Conservation (phyloP, 2,113 vertebrate species). For the Catharus fuscescens region DNA sequence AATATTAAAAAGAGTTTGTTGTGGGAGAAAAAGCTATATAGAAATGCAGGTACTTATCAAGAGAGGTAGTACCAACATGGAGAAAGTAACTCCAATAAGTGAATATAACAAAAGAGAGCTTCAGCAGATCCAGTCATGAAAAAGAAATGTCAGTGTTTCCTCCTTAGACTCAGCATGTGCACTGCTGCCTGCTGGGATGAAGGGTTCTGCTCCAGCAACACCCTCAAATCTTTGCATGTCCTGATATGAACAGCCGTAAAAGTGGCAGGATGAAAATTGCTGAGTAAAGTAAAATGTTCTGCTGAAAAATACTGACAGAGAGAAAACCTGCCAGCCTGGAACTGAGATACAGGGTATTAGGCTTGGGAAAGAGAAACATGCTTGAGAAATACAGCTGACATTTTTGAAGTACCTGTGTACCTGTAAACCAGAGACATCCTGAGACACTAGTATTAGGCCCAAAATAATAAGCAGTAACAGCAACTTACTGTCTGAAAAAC, state of each 20-base stretch:
- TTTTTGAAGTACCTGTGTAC: not conserved
- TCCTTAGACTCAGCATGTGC: not conserved
- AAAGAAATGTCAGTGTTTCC: not conserved
- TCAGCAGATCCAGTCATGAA: not conserved
- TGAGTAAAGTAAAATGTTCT: not conserved
- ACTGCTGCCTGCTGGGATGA: not conserved
- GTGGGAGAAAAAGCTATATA: not conserved
- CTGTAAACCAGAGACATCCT: not conserved
- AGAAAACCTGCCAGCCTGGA: not conserved
- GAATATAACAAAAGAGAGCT: not conserved
- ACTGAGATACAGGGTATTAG: not conserved
- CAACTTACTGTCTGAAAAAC: not conserved
- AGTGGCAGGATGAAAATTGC: not conserved
- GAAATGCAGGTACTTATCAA: not conserved
- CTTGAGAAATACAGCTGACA: not conserved
- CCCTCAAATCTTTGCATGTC: not conserved
- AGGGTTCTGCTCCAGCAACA: not conserved
- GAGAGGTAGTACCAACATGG: not conserved
- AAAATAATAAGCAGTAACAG: not conserved
- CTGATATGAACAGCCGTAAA: not conserved
- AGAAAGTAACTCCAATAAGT: not conserved
- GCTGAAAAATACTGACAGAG: not conserved
- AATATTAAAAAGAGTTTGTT: not conserved
- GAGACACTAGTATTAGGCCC: not conserved
- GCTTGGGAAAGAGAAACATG: not conserved